Evolutionary conservation across 2,113 vertebrate species (phyloP).

Genomic region (Girardinichthys multiradiatus): DNA sequence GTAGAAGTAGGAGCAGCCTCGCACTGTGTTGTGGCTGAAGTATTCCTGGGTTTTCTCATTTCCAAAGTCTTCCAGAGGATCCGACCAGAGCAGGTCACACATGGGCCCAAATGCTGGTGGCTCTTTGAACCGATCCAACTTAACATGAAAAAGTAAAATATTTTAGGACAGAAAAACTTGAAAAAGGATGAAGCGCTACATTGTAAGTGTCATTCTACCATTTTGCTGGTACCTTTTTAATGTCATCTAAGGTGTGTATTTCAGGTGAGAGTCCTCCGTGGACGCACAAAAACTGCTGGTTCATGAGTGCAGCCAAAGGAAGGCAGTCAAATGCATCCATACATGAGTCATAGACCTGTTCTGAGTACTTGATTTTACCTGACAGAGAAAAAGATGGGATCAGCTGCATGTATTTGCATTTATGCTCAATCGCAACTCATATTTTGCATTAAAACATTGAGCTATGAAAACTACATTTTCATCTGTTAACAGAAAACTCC

Average conservation of each 20-base stretch:
- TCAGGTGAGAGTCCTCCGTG: slow-evolving; percentile 85
- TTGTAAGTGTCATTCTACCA: neutral
- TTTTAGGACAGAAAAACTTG: neutral
- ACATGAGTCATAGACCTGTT: slow-evolving; percentile 86
- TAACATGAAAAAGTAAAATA: slow-evolving; percentile 11
- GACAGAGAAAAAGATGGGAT: slow-evolving; percentile 24
- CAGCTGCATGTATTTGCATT: neutral
- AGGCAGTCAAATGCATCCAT: slow-evolving; percentile 87
- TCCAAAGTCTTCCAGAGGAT: slow-evolving; percentile 85
- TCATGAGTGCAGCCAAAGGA: slow-evolving; percentile 85
- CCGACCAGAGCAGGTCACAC: slow-evolving; percentile 86
- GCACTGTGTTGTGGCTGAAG: slow-evolving; percentile 86
- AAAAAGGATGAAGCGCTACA: neutral
- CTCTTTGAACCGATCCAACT: slow-evolving; percentile 87
- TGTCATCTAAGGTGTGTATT: slow-evolving; percentile 86
- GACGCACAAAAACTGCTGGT: slow-evolving; percentile 85
- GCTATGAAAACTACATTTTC: neutral
- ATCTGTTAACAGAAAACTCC: slow-evolving; percentile 8
- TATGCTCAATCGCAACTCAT: neutral
- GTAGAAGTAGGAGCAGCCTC: slow-evolving; percentile 87
- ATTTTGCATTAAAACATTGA: neutral
- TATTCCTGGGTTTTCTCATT: slow-evolving; percentile 87
- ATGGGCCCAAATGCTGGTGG: slow-evolving; percentile 85
- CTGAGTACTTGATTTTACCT: slow-evolving; percentile 90
- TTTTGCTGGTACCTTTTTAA: slow-evolving; percentile 78